phyloP scores from a whole-genome alignment of 2,797 vertebrate species.

The Megaceryle alcyon region DNA sequence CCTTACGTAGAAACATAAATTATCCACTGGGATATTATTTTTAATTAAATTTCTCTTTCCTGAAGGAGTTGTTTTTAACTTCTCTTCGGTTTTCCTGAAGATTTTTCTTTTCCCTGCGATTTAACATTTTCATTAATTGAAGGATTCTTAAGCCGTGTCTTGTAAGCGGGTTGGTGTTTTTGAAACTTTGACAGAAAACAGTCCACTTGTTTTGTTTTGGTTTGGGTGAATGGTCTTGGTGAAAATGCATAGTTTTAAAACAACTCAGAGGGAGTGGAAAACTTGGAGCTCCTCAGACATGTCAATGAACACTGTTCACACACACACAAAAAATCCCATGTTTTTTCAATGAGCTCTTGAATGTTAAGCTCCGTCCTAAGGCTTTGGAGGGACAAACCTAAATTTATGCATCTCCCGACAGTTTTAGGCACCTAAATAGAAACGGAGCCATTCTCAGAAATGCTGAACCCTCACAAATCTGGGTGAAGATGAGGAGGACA shows the following conservation, averaged over 20 bases:
- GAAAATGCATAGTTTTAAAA: conserved; percentile 2
- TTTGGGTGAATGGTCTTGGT: conserved; percentile 39
- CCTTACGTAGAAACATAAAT: conserved; percentile 28
- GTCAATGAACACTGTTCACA: background rate
- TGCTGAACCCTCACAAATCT: background rate
- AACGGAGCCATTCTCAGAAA: background rate
- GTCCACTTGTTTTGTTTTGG: conserved; percentile 47
- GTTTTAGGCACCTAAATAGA: background rate
- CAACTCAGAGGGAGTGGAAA: conserved; percentile 23
- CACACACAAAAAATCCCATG: background rate
- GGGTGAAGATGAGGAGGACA: background rate
- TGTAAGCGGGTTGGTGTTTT: background rate
- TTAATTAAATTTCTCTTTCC: conserved; percentile 67
- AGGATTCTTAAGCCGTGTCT: background rate
- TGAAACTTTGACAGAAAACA: conserved; percentile 60
- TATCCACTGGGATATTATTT: conserved; percentile 51
- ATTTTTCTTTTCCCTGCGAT: conserved; percentile 5
- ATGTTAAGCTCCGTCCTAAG: background rate
- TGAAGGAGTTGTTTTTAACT: conserved; percentile 37
- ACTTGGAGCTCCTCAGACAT: background rate
- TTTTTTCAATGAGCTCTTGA: conserved; percentile 33
- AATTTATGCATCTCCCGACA: background rate
- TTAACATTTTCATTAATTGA: conserved; percentile 15
- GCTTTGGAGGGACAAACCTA: background rate
- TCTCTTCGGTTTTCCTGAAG: conserved; percentile 15